These are phyloP conservation scores for Notechis scutatus DNA, from an alignment of 2,113 vertebrate species.

Conservation along the genomic window DNA sequence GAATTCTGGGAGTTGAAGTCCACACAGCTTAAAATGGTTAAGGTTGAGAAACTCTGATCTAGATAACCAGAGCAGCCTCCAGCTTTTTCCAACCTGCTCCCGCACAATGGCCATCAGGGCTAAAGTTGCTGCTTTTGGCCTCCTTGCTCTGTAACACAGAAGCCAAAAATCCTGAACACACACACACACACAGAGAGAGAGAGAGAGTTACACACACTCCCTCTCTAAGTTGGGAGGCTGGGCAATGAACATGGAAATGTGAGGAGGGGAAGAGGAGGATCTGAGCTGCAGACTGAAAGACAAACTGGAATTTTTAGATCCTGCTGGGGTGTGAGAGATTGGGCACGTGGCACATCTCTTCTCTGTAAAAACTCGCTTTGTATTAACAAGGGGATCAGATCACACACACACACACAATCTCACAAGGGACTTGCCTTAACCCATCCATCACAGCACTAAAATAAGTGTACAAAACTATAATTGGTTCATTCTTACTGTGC, in stretches of 20 bases:
- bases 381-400: neutral
- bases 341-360: neutral
- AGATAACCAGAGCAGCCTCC: neutral
- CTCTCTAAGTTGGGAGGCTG: neutral
- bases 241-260: neutral
- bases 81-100: neutral
- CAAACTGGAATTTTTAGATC: neutral
- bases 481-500: neutral
- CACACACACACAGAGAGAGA: no score
- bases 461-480: neutral
- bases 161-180: neutral
- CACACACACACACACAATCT: neutral
- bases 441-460: neutral
- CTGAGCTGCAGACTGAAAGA: neutral
- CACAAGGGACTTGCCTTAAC: neutral
- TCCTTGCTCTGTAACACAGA: neutral
- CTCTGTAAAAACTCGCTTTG: neutral
- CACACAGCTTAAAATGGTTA: neutral
- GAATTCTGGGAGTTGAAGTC: neutral
- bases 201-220: neutral
- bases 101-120: neutral
- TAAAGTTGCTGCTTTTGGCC: neutral
- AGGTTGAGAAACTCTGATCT: neutral
- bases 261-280: neutral
- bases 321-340: neutral